phyloP scores from a whole-genome alignment of 2,797 vertebrate species.

The Chiroxiphia lanceolata region DNA sequence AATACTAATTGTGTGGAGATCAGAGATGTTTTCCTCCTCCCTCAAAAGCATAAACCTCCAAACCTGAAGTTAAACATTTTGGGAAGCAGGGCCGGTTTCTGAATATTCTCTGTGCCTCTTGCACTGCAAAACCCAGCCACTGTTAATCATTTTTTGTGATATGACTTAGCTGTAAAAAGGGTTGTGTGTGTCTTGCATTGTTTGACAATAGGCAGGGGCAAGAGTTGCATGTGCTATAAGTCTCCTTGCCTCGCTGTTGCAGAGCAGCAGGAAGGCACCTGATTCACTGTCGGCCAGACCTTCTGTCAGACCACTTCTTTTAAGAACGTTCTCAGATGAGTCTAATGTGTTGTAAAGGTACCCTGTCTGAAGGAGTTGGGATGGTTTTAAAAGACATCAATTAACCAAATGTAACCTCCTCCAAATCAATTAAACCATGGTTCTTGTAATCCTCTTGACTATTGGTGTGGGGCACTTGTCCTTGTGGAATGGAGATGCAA shows the following conservation, averaged over 20 bases:
- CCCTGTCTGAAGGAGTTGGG: conserved; percentile 72
- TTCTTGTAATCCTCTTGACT: conserved; percentile 72
- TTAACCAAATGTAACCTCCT: conserved; percentile 70
- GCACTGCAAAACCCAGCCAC: neutral
- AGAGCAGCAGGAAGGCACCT: conserved; percentile 86
- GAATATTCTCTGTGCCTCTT: accelerated
- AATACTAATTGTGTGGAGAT: accelerated
- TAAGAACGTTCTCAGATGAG: conserved; percentile 98
- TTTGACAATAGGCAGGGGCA: neutral
- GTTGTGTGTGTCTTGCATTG: neutral
- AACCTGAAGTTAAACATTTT: neutral
- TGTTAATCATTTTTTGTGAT: neutral
- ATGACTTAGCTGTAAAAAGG: neutral
- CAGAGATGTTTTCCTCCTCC: neutral
- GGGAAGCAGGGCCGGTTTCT: neutral
- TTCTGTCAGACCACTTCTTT: conserved; percentile 95
- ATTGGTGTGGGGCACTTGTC: conserved; percentile 69
- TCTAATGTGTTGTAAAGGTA: conserved; percentile 98
- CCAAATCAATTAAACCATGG: conserved; percentile 67
- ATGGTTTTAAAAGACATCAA: conserved; percentile 67
- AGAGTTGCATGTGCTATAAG: conserved; percentile 55
- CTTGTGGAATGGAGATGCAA: conserved; percentile 73
- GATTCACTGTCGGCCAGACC: conserved; percentile 83
- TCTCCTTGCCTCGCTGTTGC: conserved; percentile 89
- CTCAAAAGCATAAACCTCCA: neutral